Conservation (phyloP, 2,113 vertebrate genomes). For the Ceyx cyanopectus region DNA sequence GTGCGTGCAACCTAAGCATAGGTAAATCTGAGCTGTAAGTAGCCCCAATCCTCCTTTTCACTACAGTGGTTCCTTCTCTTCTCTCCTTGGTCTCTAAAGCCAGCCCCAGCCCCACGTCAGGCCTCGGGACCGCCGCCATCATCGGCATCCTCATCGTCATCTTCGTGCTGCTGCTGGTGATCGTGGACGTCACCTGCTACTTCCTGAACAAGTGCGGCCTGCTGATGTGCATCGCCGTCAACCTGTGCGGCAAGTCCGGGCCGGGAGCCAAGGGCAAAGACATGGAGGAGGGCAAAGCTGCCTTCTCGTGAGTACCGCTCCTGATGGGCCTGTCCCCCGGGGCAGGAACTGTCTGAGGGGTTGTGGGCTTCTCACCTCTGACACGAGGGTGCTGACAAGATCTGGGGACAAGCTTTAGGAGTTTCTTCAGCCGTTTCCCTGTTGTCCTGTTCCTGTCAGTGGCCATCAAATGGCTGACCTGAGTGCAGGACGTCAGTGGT, state of each 20-base stretch:
- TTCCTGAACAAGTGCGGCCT: slow-evolving; percentile 98
- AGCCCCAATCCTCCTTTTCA: neutral
- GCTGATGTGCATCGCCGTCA: slow-evolving; percentile 97
- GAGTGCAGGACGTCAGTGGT: neutral
- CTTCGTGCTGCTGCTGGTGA: slow-evolving; percentile 92
- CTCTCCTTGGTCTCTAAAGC: slow-evolving; percentile 70
- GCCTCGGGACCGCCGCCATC: slow-evolving; percentile 89
- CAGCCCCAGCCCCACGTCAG: slow-evolving; percentile 80
- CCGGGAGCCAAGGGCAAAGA: slow-evolving; percentile 91
- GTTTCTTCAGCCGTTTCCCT: fast-evolving
- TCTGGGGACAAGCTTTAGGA: neutral
- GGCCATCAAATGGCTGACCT: neutral
- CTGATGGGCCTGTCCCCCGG: neutral
- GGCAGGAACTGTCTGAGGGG: fast-evolving
- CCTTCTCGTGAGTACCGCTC: slow-evolving; percentile 90
- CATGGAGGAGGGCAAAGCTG: slow-evolving; percentile 93
- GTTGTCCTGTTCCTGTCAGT: neutral
- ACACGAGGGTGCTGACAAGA: neutral
- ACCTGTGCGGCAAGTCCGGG: slow-evolving; percentile 91
- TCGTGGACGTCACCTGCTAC: slow-evolving; percentile 95
- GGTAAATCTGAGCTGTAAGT: neutral
- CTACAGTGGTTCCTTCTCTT: neutral
- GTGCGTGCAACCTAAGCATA: neutral
- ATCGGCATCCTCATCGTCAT: slow-evolving; percentile 93
- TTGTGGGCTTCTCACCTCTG: neutral